phyloP scores from a whole-genome alignment of 2,113 vertebrate species.

The Thomomys bottae region DNA sequence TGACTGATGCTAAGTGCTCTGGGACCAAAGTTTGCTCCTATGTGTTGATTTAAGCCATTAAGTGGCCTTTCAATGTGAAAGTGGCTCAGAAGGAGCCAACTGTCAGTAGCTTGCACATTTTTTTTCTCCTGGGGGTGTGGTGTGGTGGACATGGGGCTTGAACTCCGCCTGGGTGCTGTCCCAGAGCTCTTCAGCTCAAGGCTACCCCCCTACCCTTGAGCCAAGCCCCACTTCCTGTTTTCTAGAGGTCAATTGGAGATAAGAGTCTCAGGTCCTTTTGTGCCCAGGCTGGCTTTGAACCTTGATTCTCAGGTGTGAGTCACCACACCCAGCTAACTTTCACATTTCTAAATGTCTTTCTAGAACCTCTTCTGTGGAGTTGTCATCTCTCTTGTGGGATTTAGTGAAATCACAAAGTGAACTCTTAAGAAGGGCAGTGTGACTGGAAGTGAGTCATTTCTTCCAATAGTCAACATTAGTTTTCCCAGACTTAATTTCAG shows the following conservation, averaged over 20 bases:
- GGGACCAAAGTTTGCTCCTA: not conserved
- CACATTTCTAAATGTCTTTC: constrained; percentile 21
- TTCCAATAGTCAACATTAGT: not conserved
- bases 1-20: not conserved
- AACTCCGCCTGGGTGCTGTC: too few species aligned
- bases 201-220: too few species aligned
- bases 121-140: too few species aligned
- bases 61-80: not conserved
- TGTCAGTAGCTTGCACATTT: not conserved
- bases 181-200: too few species aligned
- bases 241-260: too few species aligned
- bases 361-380: not conserved
- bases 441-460: not conserved
- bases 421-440: not conserved
- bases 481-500: constrained; percentile 26
- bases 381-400: not conserved
- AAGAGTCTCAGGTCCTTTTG: too few species aligned
- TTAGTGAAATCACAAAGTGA: not conserved
- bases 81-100: not conserved
- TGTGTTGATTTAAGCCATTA: not conserved
- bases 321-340: too few species aligned
- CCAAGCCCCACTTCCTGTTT: too few species aligned
- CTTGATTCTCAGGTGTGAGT: too few species aligned
- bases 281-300: too few species aligned
- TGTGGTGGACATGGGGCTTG: too few species aligned